Evolutionary conservation across 1,140 invertebrate genomes (phyloP).

Genomic region (Drosophila takahashii): DNA sequence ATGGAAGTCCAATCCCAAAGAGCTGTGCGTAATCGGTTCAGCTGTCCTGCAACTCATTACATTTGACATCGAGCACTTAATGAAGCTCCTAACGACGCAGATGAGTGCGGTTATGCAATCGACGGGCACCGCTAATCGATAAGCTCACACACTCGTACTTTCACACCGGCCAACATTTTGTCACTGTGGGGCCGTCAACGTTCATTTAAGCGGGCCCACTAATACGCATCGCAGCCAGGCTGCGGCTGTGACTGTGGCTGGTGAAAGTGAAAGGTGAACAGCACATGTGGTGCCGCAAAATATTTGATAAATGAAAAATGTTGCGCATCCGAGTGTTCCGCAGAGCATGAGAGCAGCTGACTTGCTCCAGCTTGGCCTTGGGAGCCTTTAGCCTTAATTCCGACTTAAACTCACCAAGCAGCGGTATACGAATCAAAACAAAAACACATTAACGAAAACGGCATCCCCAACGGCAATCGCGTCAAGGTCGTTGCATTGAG

Average conservation of each 20-base stretch:
- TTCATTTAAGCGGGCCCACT: constrained; percentile 23
- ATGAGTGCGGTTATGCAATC: constrained; percentile 51
- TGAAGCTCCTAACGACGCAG: constrained; percentile 47
- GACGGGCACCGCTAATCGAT: constrained; percentile 51
- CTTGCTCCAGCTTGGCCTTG: constrained; percentile 29
- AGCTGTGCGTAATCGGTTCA: constrained; percentile 43
- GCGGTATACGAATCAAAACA: constrained; percentile 6
- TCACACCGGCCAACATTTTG: constrained; percentile 40
- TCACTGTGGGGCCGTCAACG: constrained; percentile 31
- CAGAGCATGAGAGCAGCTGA: constrained; percentile 6
- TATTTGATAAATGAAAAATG: constrained; percentile 46
- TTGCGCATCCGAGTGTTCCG: neutral
- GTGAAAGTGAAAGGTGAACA: constrained; percentile 65
- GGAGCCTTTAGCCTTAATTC: constrained; percentile 27
- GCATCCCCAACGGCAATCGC: constrained; percentile 27
- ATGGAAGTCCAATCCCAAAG: constrained; percentile 9
- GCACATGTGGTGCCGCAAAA: constrained; percentile 19
- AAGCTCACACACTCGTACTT: constrained; percentile 36
- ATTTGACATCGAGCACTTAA: constrained; percentile 45
- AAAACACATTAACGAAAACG: constrained; percentile 12
- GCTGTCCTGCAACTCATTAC: constrained; percentile 48
- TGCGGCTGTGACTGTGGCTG: constrained; percentile 6
- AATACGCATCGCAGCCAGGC: constrained; percentile 6
- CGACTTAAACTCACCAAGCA: constrained; percentile 7
- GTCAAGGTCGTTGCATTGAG: constrained; percentile 52